These are phyloP conservation scores for Pseudocheirus occidentalis DNA, from an alignment of 2,797 vertebrate genomes.

Conservation along the genomic window DNA sequence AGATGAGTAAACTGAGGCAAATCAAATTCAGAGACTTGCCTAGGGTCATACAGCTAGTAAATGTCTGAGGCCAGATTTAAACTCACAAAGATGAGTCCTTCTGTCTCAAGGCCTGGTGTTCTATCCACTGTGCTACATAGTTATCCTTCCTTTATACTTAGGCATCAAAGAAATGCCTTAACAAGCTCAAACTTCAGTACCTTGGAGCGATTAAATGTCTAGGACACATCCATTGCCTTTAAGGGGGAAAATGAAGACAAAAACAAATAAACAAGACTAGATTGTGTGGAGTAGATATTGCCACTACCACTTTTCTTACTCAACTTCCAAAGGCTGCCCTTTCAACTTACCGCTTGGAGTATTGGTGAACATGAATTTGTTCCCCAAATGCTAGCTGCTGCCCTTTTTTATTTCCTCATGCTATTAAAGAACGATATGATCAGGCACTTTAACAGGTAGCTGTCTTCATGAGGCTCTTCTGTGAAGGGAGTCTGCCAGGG, in stretches of 20 bases:
- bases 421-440: not conserved
- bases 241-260: not conserved
- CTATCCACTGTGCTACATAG: not conserved
- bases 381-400: not conserved
- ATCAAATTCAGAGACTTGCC: not conserved
- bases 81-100: not conserved
- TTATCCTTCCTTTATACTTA: not conserved
- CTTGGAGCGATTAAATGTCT: too few relatives aligned
- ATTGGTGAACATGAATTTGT: not conserved
- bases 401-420: not conserved
- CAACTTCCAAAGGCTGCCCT: not conserved
- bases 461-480: not conserved
- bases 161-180: not conserved
- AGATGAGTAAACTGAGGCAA: not conserved
- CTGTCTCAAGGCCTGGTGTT: not conserved
- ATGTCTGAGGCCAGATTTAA: not conserved
- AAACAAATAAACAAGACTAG: not conserved
- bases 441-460: not conserved
- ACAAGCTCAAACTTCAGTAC: not conserved
- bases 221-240: not conserved
- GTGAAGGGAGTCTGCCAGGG: conserved; percentile 24
- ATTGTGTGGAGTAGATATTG: not conserved
- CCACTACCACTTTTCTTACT: not conserved
- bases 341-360: not conserved
- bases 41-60: not conserved